These are phyloP conservation scores for Stenodema calcarata DNA, from an alignment of 2,888 invertebrate species.

Conservation along the genomic window DNA sequence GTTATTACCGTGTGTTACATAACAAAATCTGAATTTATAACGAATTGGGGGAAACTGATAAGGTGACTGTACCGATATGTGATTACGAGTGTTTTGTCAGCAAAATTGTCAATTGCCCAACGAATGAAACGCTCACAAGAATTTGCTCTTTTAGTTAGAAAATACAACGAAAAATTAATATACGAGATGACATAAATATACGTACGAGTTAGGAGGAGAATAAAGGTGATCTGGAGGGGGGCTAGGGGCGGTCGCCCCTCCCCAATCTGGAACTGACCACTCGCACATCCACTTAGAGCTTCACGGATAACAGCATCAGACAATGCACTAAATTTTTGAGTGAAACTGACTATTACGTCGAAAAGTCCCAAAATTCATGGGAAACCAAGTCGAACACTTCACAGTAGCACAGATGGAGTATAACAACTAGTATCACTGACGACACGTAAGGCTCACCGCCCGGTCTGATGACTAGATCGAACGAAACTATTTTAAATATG, in stretches of 20 bases:
- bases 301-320: conserved; percentile 18
- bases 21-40: background rate
- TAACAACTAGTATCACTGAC: background rate
- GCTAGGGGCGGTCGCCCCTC: conserved; percentile 49
- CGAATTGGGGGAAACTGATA: background rate
- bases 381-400: background rate
- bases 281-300: conserved; percentile 45
- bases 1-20: background rate
- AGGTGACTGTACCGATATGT: background rate
- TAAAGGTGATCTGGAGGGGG: conserved; percentile 50
- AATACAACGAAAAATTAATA: background rate
- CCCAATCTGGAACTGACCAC: conserved; percentile 51
- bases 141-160: background rate
- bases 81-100: background rate
- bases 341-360: background rate
- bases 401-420: background rate
- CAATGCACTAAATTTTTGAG: background rate
- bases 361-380: conserved; percentile 14
- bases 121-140: background rate
- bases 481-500: background rate
- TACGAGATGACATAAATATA: background rate
- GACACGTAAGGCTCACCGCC: background rate
- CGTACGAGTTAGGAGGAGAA: conserved; percentile 46
- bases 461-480: background rate
- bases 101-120: background rate